Evolutionary conservation across 2,113 vertebrate species (phyloP).

Genomic region (Brienomyrus brachyistius): DNA sequence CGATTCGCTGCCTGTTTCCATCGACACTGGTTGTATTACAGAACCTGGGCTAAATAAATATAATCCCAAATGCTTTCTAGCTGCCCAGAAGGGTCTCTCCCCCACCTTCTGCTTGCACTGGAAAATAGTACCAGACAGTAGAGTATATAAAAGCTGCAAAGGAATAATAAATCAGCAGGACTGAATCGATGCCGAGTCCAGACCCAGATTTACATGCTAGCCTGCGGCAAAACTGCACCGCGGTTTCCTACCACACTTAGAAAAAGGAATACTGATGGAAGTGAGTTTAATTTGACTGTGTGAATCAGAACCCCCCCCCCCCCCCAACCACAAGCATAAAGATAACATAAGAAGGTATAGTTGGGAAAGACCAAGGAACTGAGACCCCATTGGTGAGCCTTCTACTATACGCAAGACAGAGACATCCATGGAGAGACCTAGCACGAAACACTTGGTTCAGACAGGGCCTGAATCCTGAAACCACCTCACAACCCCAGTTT

Average conservation of each 20-base stretch:
- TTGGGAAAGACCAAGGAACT: background rate
- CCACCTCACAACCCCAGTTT: slow-evolving; percentile 14
- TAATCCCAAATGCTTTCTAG: slow-evolving; percentile 16
- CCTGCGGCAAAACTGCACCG: background rate
- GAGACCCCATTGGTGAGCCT: background rate
- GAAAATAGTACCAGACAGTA: background rate
- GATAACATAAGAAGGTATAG: background rate
- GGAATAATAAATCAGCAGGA: background rate
- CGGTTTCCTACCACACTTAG: background rate
- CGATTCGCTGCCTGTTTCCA: slow-evolving; percentile 24
- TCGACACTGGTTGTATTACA: slow-evolving; percentile 8
- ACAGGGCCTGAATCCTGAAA: background rate
- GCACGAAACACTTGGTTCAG: background rate
- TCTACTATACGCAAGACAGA: background rate
- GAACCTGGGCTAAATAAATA: slow-evolving; percentile 18
- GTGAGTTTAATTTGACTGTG: background rate
- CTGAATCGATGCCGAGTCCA: background rate
- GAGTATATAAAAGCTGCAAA: slow-evolving; percentile 3
- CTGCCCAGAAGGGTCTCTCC: background rate
- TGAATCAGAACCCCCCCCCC: background rate
- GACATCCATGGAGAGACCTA: background rate
- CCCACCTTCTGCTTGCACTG: background rate
- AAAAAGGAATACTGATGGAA: background rate
- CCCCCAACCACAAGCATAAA: background rate
- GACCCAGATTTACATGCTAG: background rate